Conservation (phyloP, 2,113 vertebrate species). For the Oryzias woworae region DNA sequence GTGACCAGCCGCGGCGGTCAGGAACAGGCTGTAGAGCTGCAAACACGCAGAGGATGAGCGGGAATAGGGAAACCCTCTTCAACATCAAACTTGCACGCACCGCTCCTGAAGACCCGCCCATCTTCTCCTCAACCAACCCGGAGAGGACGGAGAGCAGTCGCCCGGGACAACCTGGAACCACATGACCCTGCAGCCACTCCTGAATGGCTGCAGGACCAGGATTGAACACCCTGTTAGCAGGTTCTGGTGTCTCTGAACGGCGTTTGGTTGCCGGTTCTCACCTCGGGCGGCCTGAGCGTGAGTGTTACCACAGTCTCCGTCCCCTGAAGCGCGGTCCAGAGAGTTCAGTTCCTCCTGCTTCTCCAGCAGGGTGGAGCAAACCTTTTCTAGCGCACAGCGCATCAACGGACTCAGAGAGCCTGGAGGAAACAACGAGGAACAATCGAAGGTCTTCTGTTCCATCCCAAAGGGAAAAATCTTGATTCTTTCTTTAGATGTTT, state of each 20-base stretch:
- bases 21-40: conserved; percentile 90
- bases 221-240: not conserved
- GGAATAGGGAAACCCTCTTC: not conserved
- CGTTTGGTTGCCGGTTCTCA: conserved; percentile 32
- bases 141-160: conserved; percentile 80
- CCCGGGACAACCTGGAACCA: conserved; percentile 72
- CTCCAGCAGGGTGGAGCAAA: conserved; percentile 79
- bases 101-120: conserved; percentile 94
- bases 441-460: not conserved
- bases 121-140: conserved; percentile 85
- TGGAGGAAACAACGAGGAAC: conserved; percentile 32
- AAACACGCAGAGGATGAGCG: not conserved
- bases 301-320: conserved; percentile 93
- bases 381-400: conserved; percentile 63
- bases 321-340: conserved; percentile 86
- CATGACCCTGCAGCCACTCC: conserved; percentile 76
- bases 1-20: conserved; percentile 84
- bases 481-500: too few species aligned
- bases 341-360: conserved; percentile 85
- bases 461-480: too few species aligned
- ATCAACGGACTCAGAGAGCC: conserved; percentile 55
- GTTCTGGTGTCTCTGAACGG: accelerated
- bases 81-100: conserved; percentile 70
- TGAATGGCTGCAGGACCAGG: conserved; percentile 78
- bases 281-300: conserved; percentile 86